Conservation (phyloP, 2,888 invertebrate species). For the Pyrochroa serraticornis region DNA sequence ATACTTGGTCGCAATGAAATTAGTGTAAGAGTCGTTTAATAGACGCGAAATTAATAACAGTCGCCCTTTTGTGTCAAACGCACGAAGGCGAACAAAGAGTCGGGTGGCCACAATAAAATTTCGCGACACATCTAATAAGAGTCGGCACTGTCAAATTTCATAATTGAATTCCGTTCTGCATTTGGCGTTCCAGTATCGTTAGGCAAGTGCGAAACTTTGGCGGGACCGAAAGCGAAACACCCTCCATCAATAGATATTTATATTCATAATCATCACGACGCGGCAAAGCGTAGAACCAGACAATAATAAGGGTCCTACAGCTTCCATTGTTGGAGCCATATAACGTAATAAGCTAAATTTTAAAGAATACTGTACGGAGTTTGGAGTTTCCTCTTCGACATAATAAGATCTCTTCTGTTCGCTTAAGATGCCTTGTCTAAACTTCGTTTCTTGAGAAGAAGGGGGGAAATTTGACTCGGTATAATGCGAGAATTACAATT, state of each 20-base stretch:
- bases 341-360: slow-evolving; percentile 30
- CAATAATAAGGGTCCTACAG: slow-evolving; percentile 24
- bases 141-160: slow-evolving; percentile 34
- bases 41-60: slow-evolving; percentile 22
- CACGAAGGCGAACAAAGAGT: slow-evolving; percentile 15
- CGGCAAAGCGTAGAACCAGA: slow-evolving; percentile 14
- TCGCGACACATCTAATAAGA: slow-evolving; percentile 40
- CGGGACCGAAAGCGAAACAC: slow-evolving; percentile 34
- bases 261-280: slow-evolving; percentile 28
- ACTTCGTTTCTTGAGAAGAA: slow-evolving; percentile 28
- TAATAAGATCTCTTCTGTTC: slow-evolving; percentile 23
- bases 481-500: slow-evolving; percentile 21
- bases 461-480: slow-evolving; percentile 10
- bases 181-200: slow-evolving; percentile 13
- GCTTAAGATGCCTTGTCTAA: slow-evolving; percentile 22
- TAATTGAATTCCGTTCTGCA: slow-evolving; percentile 38
- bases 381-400: slow-evolving; percentile 20
- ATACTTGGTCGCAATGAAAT: slow-evolving; percentile 6
- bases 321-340: slow-evolving; percentile 23
- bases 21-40: slow-evolving; percentile 4
- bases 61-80: slow-evolving; percentile 21
- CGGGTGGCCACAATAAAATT: slow-evolving; percentile 37
- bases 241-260: slow-evolving; percentile 37
- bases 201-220: slow-evolving; percentile 26
- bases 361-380: slow-evolving; percentile 26